Evolutionary conservation across 2,888 invertebrate genomes (phyloP).

Genomic region (Cerceris ruficornis): DNA sequence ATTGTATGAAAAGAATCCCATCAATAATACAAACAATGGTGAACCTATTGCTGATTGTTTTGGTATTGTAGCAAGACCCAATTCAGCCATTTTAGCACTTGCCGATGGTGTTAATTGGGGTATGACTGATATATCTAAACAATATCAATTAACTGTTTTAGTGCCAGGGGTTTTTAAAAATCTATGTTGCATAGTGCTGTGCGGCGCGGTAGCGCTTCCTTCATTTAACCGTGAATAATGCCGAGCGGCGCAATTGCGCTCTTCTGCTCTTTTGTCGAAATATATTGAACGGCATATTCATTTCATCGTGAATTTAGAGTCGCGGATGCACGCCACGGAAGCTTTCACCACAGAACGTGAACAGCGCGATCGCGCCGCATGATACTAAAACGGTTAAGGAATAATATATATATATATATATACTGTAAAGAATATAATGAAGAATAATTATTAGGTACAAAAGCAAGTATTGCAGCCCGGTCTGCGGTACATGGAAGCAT

Average conservation of each 20-base stretch:
- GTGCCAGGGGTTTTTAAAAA: neutral
- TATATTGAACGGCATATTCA: too few relatives aligned
- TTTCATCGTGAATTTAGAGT: too few relatives aligned
- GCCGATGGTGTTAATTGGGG: slow-evolving; percentile 98
- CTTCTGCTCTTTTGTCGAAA: too few relatives aligned
- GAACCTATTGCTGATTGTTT: slow-evolving; percentile 95
- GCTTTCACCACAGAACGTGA: too few relatives aligned
- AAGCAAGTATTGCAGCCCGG: slow-evolving; percentile 91
- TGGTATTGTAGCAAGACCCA: slow-evolving; percentile 88
- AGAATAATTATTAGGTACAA: slow-evolving; percentile 84
- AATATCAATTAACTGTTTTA: neutral
- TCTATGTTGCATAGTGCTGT: too few relatives aligned
- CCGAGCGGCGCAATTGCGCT: too few relatives aligned
- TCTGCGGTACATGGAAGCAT: slow-evolving; percentile 93
- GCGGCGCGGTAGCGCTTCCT: too few relatives aligned
- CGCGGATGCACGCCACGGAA: too few relatives aligned
- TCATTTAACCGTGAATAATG: too few relatives aligned
- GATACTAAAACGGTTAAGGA: too few relatives aligned
- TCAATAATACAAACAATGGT: slow-evolving; percentile 87
- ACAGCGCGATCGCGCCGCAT: too few relatives aligned
- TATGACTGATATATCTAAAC: slow-evolving; percentile 55
- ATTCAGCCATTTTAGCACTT: slow-evolving; percentile 90
- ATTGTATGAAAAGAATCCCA: slow-evolving; percentile 92
- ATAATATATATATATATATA: neutral
- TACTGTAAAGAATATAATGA: slow-evolving; percentile 9